Conservation (phyloP, 2,797 vertebrate genomes). For the Argyrosomus regius region DNA sequence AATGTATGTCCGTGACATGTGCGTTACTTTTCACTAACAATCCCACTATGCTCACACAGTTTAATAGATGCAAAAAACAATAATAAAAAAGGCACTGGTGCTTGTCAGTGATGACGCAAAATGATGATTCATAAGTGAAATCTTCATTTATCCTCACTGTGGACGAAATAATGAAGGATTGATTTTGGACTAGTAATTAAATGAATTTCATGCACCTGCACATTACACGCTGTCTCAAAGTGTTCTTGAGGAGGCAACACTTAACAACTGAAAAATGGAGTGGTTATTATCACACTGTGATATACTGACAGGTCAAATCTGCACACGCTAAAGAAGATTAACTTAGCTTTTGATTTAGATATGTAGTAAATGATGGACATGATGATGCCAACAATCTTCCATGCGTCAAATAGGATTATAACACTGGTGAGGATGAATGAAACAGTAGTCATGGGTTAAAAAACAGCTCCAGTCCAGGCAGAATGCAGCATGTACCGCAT, state of each 20-base stretch:
- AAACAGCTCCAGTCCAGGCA: constrained; percentile 1
- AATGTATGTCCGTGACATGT: no score
- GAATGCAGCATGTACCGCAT: not conserved
- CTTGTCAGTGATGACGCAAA: no score
- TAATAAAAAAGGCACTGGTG: no score
- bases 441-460: not conserved
- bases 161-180: not conserved
- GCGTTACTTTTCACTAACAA: no score
- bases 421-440: not conserved
- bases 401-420: not conserved
- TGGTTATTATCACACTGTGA: not conserved
- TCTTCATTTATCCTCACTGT: no score
- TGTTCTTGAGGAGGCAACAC: not conserved
- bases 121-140: no score
- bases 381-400: not conserved
- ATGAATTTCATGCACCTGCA: not conserved
- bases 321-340: not conserved
- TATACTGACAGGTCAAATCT: not conserved
- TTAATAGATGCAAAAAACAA: no score
- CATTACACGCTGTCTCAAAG: not conserved
- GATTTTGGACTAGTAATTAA: not conserved
- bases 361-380: not conserved
- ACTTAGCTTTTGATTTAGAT: not conserved
- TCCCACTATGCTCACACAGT: no score
- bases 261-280: not conserved